Evolutionary conservation across 2,888 invertebrate genomes (phyloP).

Genomic region (Chaitophorus viminalis): DNA sequence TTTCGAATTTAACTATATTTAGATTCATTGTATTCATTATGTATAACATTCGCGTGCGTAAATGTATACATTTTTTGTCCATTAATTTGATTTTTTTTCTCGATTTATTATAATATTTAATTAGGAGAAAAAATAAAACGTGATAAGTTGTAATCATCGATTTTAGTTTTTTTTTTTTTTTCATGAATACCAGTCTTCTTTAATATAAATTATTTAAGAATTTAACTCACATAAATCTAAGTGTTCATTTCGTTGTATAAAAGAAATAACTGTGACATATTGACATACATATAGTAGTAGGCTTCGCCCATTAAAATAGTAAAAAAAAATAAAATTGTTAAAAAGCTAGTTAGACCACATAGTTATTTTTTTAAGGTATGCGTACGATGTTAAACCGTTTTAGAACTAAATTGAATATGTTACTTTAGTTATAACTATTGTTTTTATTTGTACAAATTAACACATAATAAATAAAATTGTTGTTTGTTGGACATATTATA

Average conservation of each 20-base stretch:
- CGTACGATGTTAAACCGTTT: not conserved
- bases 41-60: not conserved
- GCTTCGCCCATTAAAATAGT: not conserved
- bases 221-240: not conserved
- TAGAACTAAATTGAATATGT: constrained; percentile 24
- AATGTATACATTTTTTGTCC: not conserved
- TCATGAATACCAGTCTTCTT: not conserved
- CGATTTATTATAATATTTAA: not conserved
- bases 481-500: constrained; percentile 47
- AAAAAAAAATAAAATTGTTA: not conserved
- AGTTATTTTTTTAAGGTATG: constrained; percentile 10
- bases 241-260: not conserved
- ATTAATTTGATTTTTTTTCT: not conserved
- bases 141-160: not conserved
- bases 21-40: not conserved
- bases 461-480: constrained; percentile 25
- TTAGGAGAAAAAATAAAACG: not conserved
- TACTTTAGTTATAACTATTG: constrained; percentile 14
- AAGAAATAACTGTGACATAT: not conserved
- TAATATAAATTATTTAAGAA: not conserved
- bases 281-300: not conserved
- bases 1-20: not conserved
- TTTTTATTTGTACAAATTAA: constrained; percentile 49
- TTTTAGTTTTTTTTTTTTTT: too few species aligned
- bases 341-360: constrained; percentile 15